These are phyloP conservation scores for Eurypyga helias DNA, from an alignment of 2,113 vertebrate species.

Conservation along the genomic window DNA sequence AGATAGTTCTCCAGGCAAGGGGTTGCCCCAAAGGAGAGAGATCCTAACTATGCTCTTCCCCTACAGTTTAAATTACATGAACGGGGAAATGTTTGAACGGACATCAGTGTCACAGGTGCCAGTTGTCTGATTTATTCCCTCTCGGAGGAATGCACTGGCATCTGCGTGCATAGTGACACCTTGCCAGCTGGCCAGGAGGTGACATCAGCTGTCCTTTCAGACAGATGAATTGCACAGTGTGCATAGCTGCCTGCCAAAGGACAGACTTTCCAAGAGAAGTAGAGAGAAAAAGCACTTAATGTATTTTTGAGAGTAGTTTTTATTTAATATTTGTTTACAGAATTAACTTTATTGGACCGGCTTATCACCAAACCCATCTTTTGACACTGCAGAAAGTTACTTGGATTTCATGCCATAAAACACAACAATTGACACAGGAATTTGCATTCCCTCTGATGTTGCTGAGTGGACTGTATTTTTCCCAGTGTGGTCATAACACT, in stretches of 20 bases:
- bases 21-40: neutral
- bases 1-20: neutral
- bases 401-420: neutral
- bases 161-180: neutral
- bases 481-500: neutral
- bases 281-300: neutral
- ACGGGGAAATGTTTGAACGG: neutral
- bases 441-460: neutral
- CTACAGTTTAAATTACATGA: neutral
- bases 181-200: slow-evolving; percentile 65
- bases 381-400: neutral
- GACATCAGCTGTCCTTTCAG: slow-evolving; percentile 49
- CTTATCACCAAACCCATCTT: neutral
- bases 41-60: neutral
- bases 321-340: slow-evolving; percentile 35
- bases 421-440: neutral
- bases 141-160: slow-evolving; percentile 2
- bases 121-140: slow-evolving; percentile 31
- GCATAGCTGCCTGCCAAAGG: slow-evolving; percentile 17
- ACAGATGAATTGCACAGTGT: slow-evolving; percentile 40
- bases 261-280: neutral
- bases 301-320: neutral
- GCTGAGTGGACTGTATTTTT: slow-evolving; percentile 6
- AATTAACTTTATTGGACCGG: neutral
- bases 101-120: slow-evolving; percentile 29